These are phyloP conservation scores for Jacana jacana DNA, from an alignment of 2,113 vertebrate genomes.

Conservation along the genomic window DNA sequence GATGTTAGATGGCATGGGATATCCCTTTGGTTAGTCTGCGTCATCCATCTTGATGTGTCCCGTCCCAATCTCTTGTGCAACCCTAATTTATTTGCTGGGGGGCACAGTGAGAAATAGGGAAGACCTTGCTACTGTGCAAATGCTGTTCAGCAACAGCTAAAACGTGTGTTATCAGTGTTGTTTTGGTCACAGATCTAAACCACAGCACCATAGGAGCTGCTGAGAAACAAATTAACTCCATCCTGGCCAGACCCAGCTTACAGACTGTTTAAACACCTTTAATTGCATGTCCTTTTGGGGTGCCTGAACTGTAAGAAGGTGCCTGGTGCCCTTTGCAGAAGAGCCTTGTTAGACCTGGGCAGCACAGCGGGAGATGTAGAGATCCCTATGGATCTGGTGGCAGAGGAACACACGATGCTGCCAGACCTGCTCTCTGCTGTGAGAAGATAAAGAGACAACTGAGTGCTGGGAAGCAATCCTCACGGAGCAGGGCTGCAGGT, in stretches of 20 bases:
- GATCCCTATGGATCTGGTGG: not conserved
- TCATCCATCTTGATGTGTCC: not conserved
- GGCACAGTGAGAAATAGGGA: not conserved
- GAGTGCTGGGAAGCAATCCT: not conserved
- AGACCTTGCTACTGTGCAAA: not conserved
- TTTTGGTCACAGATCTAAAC: not conserved
- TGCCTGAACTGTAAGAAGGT: not conserved
- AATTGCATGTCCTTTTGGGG: not conserved
- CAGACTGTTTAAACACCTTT: not conserved
- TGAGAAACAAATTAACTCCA: not conserved
- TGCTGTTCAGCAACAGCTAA: not conserved
- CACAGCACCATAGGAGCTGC: not conserved
- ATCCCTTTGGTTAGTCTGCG: not conserved
- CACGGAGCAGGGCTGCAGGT: not conserved
- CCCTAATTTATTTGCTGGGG: not conserved
- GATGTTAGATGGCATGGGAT: not conserved
- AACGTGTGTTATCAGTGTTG: not conserved
- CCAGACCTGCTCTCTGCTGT: not conserved
- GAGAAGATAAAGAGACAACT: not conserved
- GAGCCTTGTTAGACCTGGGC: not conserved
- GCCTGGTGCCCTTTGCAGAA: not conserved
- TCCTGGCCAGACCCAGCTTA: not conserved
- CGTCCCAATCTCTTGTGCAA: not conserved
- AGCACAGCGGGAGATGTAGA: not conserved
- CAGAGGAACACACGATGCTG: not conserved